Evolutionary conservation across 2,888 invertebrate genomes (phyloP).

Genomic region (Cabera pusaria): DNA sequence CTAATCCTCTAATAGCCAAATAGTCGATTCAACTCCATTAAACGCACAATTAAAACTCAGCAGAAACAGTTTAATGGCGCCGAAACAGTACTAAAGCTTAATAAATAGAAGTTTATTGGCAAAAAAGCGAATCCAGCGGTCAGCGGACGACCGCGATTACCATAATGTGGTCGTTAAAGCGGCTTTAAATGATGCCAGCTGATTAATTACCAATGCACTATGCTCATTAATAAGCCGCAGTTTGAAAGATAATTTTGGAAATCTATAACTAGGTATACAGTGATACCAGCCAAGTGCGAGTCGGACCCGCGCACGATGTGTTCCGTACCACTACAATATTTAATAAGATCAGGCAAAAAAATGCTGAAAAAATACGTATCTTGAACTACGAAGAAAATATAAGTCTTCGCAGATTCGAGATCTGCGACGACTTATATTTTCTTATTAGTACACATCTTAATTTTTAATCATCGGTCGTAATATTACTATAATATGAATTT

Average conservation of each 20-base stretch:
- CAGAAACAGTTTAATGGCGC: conserved; percentile 8
- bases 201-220: conserved; percentile 22
- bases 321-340: no score
- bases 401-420: no score
- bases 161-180: conserved; percentile 27
- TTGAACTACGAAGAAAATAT: no score
- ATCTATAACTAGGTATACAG: no score
- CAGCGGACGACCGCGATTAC: conserved; percentile 18
- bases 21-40: conserved; percentile 4
- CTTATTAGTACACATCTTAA: no score
- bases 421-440: no score
- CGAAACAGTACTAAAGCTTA: conserved; percentile 8
- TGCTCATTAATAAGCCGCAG: conserved; percentile 6
- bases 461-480: no score
- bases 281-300: no score
- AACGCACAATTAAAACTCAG: conserved; percentile 9
- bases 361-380: no score
- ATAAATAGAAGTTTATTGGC: conserved; percentile 17
- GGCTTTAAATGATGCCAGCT: conserved; percentile 24
- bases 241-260: conserved; percentile 1
- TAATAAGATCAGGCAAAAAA: no score
- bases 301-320: no score
- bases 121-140: conserved; percentile 19
- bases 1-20: conserved; percentile 1
- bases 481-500: no score